Evolutionary conservation across 2,888 invertebrate genomes (phyloP).

Genomic region (Caenorhabditis sp.): DNA sequence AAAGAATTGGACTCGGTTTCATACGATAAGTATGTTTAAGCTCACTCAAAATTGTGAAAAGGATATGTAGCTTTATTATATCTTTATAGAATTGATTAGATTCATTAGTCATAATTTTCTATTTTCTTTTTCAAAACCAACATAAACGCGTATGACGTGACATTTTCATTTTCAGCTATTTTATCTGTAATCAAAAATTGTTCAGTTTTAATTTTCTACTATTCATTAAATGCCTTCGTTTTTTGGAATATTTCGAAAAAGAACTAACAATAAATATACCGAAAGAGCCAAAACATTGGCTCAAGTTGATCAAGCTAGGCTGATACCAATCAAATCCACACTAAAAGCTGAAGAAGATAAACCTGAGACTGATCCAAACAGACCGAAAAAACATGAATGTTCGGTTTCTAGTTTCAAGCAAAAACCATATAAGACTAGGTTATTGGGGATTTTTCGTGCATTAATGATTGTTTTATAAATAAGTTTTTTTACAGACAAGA

Average conservation of each 20-base stretch:
- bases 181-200: background rate
- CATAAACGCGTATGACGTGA: no score
- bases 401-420: constrained; percentile 28
- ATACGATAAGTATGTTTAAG: constrained; percentile 46
- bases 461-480: background rate
- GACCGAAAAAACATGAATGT: constrained; percentile 30
- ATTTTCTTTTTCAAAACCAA: no score
- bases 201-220: background rate
- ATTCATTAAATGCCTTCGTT: background rate
- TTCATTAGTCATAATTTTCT: no score
- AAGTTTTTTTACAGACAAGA: constrained; percentile 58
- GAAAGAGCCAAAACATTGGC: constrained; percentile 14
- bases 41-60: constrained; percentile 5
- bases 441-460: background rate
- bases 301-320: constrained; percentile 13
- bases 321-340: constrained; percentile 16
- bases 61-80: no score
- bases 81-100: no score
- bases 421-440: constrained; percentile 38
- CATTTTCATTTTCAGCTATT: no score
- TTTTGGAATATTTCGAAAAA: background rate
- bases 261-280: background rate
- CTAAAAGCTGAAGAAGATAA: constrained; percentile 11
- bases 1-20: constrained; percentile 39
- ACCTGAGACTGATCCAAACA: constrained; percentile 4